Base-by-base conservation (phyloP, 2,113 vertebrate species). In the Apteryx mantelli region DNA sequence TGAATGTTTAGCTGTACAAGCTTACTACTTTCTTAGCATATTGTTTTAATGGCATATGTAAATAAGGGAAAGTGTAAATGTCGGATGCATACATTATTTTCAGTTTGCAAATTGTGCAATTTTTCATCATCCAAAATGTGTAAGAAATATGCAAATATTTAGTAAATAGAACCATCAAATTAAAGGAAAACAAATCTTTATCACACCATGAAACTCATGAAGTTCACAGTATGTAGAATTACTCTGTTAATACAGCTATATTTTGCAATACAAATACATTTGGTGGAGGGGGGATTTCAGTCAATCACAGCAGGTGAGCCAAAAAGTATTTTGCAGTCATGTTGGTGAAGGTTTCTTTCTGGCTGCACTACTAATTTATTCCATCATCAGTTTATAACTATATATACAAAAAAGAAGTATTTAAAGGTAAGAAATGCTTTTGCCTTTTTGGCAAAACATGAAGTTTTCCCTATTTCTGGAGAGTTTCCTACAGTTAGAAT, bases 141-240 rank as follows among this genome's bases (percentile, higher is more conserved):
- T 42, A 96, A 93, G 58, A 83, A 97, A 93, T 95, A 97, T 96
- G 70, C 65, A 97, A 97, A 97, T 97, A 96, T 89, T 97, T 96
- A 88, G 64, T 86, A 97, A 97, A 96, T 79, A 97, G 80, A 71
- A 91, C 38, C 21, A 94, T 97, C 96, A 94, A 95, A 93, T 97
- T 97, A 96, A 84, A 80, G 53, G n/a, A 66, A 97, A 91, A 88
- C 75, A 98, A 96, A 95, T 95, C 60, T 96, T 95, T 97, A 94
- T 89, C 87, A 94, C 86, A 85, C 38, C 44, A 89, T 76, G 85
- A 25, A 70, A 30, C 56, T 92, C 82, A 86, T 86, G 70, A 97
- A 92, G 76, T 89, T 96, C 84, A 7, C 88, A 85, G 68, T 91
- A 91, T 30, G 86, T 89, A 66, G 46, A 91, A 95, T 69, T 95